Conservation (phyloP, 2,888 invertebrate genomes). For the Steinernema hermaphroditum region DNA sequence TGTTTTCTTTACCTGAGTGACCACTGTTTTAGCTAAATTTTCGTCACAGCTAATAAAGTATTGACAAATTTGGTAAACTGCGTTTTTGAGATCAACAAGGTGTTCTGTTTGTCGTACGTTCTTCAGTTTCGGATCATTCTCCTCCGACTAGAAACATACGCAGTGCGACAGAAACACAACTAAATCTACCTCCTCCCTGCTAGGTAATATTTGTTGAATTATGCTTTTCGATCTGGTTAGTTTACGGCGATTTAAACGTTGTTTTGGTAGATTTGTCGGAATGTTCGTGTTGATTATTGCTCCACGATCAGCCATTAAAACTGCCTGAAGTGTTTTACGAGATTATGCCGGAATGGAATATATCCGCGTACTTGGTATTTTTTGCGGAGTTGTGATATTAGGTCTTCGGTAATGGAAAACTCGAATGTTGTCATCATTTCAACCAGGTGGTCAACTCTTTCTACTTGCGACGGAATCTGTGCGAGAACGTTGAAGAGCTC, state of each 20-base stretch:
- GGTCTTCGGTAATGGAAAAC: conserved; percentile 62
- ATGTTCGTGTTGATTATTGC: conserved; percentile 84
- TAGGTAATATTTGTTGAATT: conserved; percentile 65
- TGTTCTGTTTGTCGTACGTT: conserved; percentile 98
- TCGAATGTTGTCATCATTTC: conserved; percentile 65
- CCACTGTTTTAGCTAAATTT: conserved; percentile 72
- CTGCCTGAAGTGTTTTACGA: conserved; percentile 74
- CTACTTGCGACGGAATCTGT: conserved; percentile 76
- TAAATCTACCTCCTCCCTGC: conserved; percentile 46
- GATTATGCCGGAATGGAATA: not conserved
- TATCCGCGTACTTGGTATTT: conserved; percentile 55
- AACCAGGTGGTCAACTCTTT: conserved; percentile 53
- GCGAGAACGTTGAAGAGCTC: conserved; percentile 96
- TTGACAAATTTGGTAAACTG: conserved; percentile 86
- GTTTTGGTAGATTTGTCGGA: conserved; percentile 85
- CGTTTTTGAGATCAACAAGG: conserved; percentile 92
- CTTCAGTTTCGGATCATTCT: conserved; percentile 74
- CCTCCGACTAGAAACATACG: conserved; percentile 40
- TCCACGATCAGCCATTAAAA: conserved; percentile 94
- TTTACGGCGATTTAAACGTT: conserved; percentile 76
- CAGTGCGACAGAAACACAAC: too few relatives aligned
- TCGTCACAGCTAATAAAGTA: conserved; percentile 89
- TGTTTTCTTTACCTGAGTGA: conserved; percentile 43
- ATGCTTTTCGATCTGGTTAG: conserved; percentile 87
- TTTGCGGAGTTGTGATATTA: conserved; percentile 56